Conservation (phyloP, 2,113 vertebrate species). For the Rhea americana region DNA sequence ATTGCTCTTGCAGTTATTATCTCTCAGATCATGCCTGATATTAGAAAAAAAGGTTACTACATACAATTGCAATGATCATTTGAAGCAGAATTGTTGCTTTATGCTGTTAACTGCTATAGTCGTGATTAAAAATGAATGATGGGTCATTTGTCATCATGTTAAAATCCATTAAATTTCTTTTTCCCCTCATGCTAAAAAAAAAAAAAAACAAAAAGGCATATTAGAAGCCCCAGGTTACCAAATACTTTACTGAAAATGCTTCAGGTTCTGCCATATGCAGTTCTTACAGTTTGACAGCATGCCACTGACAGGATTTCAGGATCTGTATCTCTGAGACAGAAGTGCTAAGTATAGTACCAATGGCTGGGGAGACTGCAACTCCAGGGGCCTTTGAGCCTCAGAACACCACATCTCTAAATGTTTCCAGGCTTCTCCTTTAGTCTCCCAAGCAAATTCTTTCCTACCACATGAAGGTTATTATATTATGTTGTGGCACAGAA, state of each 20-base stretch:
- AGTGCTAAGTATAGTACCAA: not conserved
- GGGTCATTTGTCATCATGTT: not conserved
- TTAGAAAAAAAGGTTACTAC: not conserved
- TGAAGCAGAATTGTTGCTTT: not conserved
- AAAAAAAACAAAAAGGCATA: not conserved
- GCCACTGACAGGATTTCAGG: not conserved
- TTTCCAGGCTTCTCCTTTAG: not conserved
- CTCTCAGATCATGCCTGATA: not conserved
- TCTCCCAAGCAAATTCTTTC: not conserved
- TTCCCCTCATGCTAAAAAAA: not conserved
- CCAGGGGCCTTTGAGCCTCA: not conserved
- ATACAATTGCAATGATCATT: not conserved
- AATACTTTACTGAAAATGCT: not conserved
- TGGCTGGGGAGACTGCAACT: not conserved
- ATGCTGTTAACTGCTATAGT: not conserved
- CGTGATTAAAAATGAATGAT: not conserved
- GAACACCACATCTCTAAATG: not conserved
- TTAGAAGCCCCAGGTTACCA: not conserved
- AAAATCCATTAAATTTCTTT: not conserved
- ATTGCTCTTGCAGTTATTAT: not conserved
- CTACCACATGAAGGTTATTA: not conserved
- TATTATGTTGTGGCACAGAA: not conserved
- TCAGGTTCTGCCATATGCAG: not conserved
- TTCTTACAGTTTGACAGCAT: not conserved
- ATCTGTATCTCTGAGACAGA: not conserved